phyloP scores from a whole-genome alignment of 1,140 invertebrate species.

The Ptiloglossa arizonensis region DNA sequence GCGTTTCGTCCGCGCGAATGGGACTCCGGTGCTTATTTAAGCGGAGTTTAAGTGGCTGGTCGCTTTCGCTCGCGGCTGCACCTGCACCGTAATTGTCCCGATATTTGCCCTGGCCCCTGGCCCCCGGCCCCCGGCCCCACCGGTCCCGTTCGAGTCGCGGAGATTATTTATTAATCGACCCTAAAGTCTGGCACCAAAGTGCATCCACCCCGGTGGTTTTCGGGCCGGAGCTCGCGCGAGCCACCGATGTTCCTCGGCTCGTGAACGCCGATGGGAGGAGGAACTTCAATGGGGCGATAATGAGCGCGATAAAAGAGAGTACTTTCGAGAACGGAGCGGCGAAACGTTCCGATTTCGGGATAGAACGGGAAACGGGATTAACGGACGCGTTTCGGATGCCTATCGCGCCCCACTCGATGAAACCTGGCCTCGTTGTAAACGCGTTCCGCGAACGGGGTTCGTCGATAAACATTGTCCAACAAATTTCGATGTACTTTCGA shows the following conservation, averaged over 20 bases:
- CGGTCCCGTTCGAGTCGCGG: background rate
- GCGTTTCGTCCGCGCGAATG: background rate
- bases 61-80: conserved; percentile 55
- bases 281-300: conserved; percentile 43
- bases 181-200: conserved; percentile 55
- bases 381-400: background rate
- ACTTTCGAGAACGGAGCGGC: background rate
- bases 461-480: no score
- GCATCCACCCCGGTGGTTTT: conserved; percentile 42
- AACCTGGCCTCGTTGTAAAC: no score
- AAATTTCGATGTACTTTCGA: no score
- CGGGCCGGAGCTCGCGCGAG: background rate
- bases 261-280: background rate
- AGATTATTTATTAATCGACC: conserved; percentile 71
- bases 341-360: conserved; percentile 25
- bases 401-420: background rate
- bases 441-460: no score
- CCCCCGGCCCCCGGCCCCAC: background rate
- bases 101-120: conserved; percentile 56
- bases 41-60: conserved; percentile 67
- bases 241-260: conserved; percentile 7
- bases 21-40: conserved; percentile 61
- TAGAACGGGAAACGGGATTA: background rate
- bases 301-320: conserved; percentile 36
- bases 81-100: conserved; percentile 69